Base-by-base conservation (phyloP, 2,113 vertebrate species). In the Haemorhous mexicanus region DNA sequence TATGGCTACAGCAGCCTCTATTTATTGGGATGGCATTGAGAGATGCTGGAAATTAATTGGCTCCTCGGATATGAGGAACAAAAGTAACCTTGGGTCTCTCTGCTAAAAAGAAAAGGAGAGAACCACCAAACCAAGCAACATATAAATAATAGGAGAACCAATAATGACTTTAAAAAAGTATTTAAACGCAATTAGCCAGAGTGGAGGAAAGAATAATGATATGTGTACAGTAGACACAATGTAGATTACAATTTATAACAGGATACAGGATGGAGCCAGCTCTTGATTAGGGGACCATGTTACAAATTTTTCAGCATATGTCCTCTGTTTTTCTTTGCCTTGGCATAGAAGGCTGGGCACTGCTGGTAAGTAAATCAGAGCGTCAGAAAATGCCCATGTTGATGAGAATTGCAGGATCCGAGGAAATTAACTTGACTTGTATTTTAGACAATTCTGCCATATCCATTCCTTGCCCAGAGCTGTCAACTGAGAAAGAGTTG, bases 261-360 rank as follows among this genome's bases (percentile, higher is more conserved):
- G 98, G 97, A 98, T 97, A 94, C 97, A 97, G 98, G 98, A 98
- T 97, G 97, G 97, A 98, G 97, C 97, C 94, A 92, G 96, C 82
- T 63, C 93, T 97, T 98, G 96, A 98, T 98, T 98, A 96, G 90
- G 78, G 69, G 89, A 84, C 95, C 87, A 96, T 83, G 69, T 82
- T 91, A 97, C 91, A 96, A 96, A 96, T 97, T 95, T 93, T 97
- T 97, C 95, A 94, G 96, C 96, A 97, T 96, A 96, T 97, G 95
- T 97, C 91, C 96, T 95, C 92, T 96, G 95, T 96, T 96, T 97
- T 97, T 88, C 94, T 97, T 96, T 97, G 94, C 95, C 95, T 98
- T 98, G 98, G 97, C 97, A 95, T 94, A 27, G 44, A 92, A 82
- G 96, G 39, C 93, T 93, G 96, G 95, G 93, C 95, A 94, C 79